Conservation (phyloP, 2,797 vertebrate genomes). For the Podarcis siculus region DNA sequence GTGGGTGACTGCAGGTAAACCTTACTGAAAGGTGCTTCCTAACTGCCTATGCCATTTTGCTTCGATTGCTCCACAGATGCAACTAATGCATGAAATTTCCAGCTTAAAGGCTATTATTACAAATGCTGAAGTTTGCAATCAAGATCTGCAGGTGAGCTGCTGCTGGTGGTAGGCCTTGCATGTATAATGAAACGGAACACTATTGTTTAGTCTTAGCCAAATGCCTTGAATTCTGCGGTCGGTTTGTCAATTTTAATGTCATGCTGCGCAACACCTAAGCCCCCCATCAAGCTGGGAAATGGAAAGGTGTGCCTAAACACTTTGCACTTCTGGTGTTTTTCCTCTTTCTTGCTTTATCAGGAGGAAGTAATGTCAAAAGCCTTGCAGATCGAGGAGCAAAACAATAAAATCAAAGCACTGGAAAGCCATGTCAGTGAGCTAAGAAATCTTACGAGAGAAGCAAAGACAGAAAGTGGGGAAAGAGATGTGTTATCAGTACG, state of each 20-base stretch:
- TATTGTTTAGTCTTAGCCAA: not conserved
- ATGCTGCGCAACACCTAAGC: no score
- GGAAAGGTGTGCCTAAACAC: not conserved
- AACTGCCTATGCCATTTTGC: conserved; percentile 71
- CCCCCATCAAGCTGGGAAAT: not conserved
- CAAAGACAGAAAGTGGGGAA: conserved; percentile 57
- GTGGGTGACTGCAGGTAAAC: conserved; percentile 54
- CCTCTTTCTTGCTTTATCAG: conserved; percentile 55
- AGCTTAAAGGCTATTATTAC: conserved; percentile 80
- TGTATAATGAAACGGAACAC: conserved; percentile 3
- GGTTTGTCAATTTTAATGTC: not conserved
- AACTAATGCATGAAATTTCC: conserved; percentile 84
- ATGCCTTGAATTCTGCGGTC: not conserved
- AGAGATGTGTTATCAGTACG: conserved; percentile 68
- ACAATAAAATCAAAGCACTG: conserved; percentile 71
- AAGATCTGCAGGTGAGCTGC: conserved; percentile 86
- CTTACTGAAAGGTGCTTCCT: conserved; percentile 55
- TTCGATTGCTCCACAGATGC: conserved; percentile 80
- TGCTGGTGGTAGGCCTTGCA: conserved; percentile 31
- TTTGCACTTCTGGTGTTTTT: not conserved
- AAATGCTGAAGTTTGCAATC: conserved; percentile 78
- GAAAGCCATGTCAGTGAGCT: conserved; percentile 48
- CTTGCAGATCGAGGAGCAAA: conserved; percentile 72
- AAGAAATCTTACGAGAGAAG: conserved; percentile 60
- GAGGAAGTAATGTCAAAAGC: conserved; percentile 73